Evolutionary conservation across 2,888 invertebrate genomes (phyloP).

Genomic region (Drosophila picticornis): DNA sequence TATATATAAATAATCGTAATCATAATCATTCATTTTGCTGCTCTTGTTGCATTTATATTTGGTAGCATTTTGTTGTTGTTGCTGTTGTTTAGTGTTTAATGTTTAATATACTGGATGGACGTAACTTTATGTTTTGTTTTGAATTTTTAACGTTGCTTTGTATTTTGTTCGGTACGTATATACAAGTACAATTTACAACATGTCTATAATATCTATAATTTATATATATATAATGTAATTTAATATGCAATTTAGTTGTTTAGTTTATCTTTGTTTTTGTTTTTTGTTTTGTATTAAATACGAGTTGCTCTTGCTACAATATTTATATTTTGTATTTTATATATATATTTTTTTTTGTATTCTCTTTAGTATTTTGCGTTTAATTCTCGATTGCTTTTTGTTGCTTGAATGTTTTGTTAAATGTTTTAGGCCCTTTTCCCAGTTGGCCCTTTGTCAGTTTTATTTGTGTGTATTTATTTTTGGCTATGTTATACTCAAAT

Average conservation of each 20-base stretch:
- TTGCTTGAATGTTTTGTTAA: constrained; percentile 23
- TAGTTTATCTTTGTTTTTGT: constrained; percentile 11
- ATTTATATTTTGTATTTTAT: constrained; percentile 21
- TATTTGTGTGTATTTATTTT: constrained; percentile 18
- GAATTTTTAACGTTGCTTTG: constrained; percentile 69
- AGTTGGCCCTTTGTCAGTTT: constrained; percentile 46
- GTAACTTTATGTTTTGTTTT: constrained; percentile 61
- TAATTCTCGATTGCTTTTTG: constrained; percentile 68
- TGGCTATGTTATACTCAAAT: constrained; percentile 56
- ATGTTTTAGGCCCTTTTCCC: constrained; percentile 9
- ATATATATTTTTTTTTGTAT: constrained; percentile 19
- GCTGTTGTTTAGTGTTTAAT: not conserved
- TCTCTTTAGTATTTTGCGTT: constrained; percentile 47
- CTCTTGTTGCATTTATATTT: constrained; percentile 48
- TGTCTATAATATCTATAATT: constrained; percentile 48
- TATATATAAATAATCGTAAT: constrained; percentile 41
- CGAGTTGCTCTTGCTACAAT: constrained; percentile 68
- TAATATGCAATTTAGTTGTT: constrained; percentile 47
- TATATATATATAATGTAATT: constrained; percentile 29
- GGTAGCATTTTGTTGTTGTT: constrained; percentile 50
- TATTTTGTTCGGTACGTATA: constrained; percentile 65
- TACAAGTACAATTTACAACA: constrained; percentile 78
- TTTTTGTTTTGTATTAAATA: constrained; percentile 69
- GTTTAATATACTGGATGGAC: constrained; percentile 63
- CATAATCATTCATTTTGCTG: constrained; percentile 36